These are phyloP conservation scores for Arctocebus calabarensis DNA, from an alignment of 2,797 vertebrate species.

Conservation along the genomic window DNA sequence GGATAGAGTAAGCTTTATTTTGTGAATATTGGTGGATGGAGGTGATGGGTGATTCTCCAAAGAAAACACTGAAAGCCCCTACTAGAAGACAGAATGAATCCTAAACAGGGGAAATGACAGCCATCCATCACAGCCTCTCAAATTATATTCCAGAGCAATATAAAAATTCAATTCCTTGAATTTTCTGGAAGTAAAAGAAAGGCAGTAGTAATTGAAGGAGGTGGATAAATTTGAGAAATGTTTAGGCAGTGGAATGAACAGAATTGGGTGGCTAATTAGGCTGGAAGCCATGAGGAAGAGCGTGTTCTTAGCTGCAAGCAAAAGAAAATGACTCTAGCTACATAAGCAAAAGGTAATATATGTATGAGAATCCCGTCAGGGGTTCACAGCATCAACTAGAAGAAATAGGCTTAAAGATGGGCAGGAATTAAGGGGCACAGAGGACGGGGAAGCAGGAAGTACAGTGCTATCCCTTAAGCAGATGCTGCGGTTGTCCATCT, in stretches of 20 bases:
- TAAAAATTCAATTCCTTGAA: not conserved
- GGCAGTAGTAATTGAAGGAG: not conserved
- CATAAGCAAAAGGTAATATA: not conserved
- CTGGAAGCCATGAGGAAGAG: not conserved
- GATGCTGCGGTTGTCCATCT: not conserved
- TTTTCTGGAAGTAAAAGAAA: constrained; percentile 6
- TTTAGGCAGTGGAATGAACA: not conserved
- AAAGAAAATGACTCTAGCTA: not conserved
- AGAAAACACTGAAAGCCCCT: not conserved
- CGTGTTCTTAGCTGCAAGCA: not conserved
- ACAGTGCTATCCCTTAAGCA: too few species aligned
- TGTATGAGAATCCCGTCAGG: not conserved
- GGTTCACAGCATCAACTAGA: not conserved
- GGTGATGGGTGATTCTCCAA: not conserved
- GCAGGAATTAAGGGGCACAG: not conserved
- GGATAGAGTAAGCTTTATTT: not conserved
- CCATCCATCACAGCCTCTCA: not conserved
- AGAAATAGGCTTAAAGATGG: not conserved
- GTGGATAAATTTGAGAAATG: not conserved
- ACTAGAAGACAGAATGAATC: not conserved
- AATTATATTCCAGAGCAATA: not conserved
- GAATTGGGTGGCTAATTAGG: not conserved
- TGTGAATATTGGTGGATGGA: not conserved
- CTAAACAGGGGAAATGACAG: not conserved
- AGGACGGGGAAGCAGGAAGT: not conserved